These are phyloP conservation scores for Pempheris klunzingeri DNA, from an alignment of 2,797 vertebrate genomes.

Conservation along the genomic window DNA sequence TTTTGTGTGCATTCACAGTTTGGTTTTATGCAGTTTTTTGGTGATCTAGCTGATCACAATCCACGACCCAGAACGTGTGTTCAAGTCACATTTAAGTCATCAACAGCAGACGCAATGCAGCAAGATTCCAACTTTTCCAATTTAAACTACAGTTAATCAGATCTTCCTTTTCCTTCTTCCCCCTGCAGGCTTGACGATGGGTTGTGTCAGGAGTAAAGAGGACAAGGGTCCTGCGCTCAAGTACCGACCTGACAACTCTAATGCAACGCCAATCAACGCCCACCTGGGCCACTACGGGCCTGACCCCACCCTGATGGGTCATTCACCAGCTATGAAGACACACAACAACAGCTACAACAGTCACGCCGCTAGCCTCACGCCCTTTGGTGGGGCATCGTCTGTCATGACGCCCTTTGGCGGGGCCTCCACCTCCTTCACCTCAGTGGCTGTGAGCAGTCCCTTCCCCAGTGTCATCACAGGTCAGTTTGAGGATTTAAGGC, in stretches of 20 bases:
- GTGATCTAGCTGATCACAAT: neutral
- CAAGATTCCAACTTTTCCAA: neutral
- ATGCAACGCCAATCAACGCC: conserved; percentile 82
- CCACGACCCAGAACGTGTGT: neutral
- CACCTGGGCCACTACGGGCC: conserved; percentile 91
- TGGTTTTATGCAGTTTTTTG: neutral
- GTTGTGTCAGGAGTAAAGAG: conserved; percentile 98
- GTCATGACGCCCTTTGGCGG: conserved; percentile 95
- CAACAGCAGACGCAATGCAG: neutral
- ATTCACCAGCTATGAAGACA: conserved; percentile 89
- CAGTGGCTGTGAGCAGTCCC: conserved; percentile 90
- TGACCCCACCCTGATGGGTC: conserved; percentile 90
- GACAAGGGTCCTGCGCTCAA: conserved; percentile 92
- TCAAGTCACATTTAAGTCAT: neutral
- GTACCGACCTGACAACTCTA: conserved; percentile 89
- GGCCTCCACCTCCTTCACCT: conserved; percentile 90
- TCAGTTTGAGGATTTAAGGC: conserved; percentile 71
- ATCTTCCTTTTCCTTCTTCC: conserved; percentile 23
- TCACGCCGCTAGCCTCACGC: conserved; percentile 85
- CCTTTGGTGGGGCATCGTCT: conserved; percentile 83
- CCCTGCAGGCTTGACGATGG: conserved; percentile 90
- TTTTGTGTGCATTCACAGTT: neutral
- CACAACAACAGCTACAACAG: conserved; percentile 92
- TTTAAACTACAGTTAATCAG: neutral
- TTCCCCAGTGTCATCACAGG: conserved; percentile 93